Percentiles rank a stretch among this genome's conserved stretches.
phyloP scores from a whole-genome alignment of 2,888 invertebrate genomes.

The Aporophyla nigra region DNA sequence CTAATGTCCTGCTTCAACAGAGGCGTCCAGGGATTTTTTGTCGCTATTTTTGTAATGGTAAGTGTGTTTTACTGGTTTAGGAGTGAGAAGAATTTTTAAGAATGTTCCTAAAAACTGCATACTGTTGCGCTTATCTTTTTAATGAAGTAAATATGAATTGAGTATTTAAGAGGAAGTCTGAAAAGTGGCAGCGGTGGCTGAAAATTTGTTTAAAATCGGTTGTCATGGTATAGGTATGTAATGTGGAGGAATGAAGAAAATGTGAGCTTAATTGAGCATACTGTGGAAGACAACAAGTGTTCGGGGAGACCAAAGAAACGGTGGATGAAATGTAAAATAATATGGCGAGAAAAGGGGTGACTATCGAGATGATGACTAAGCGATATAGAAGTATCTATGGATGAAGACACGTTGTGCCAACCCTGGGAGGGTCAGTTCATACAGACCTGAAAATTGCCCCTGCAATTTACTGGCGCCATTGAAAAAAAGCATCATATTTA shows the following conservation, averaged over 20 bases:
- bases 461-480: too few species aligned
- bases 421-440: not conserved
- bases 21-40: slow-evolving; percentile 10
- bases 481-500: too few species aligned
- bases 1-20: slow-evolving; percentile 42
- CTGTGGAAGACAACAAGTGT: not conserved
- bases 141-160: not conserved
- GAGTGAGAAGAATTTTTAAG: not conserved
- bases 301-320: not conserved
- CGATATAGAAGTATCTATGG: not conserved
- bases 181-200: too few species aligned
- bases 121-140: too few species aligned
- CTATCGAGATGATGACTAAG: not conserved
- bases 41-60: slow-evolving; percentile 30
- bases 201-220: not conserved
- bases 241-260: not conserved
- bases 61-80: slow-evolving; percentile 15
- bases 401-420: not conserved
- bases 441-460: too few species aligned
- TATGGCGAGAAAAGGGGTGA: too few species aligned
- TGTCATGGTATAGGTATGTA: not conserved
- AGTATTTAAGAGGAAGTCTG: not conserved
- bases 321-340: not conserved
- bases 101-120: not conserved
- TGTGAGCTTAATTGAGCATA: not conserved